These are phyloP conservation scores for Eupithecia centaureata DNA, from an alignment of 2,888 invertebrate species.

Conservation along the genomic window DNA sequence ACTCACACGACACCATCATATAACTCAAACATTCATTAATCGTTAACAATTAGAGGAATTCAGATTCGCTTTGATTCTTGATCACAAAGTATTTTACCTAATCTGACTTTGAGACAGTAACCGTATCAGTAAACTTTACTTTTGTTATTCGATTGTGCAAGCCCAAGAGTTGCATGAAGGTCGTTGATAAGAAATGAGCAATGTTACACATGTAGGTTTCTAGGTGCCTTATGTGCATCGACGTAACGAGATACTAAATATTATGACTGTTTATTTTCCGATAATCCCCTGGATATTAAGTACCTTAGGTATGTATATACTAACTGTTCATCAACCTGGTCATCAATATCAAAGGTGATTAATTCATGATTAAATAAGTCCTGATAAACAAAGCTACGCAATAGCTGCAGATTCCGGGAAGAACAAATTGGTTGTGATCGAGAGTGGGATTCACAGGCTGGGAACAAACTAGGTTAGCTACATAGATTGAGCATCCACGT, in stretches of 20 bases:
- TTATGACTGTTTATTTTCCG: constrained; percentile 3
- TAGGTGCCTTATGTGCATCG: constrained; percentile 57
- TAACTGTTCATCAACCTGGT: neutral
- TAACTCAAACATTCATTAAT: neutral
- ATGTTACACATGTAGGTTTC: constrained; percentile 63
- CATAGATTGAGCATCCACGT: constrained; percentile 26
- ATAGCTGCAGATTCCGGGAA: constrained; percentile 12
- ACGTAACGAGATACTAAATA: constrained; percentile 50
- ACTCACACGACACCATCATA: neutral
- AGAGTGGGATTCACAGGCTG: constrained; percentile 20
- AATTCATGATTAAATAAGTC: neutral
- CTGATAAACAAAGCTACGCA: constrained; percentile 26
- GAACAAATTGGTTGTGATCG: constrained; percentile 17
- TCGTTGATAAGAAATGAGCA: constrained; percentile 79
- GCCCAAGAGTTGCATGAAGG: constrained; percentile 71
- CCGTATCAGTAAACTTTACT: constrained; percentile 48
- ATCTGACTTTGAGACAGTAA: constrained; percentile 34
- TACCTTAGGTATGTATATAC: no score
- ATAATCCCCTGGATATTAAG: no score
- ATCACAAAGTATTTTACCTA: constrained; percentile 13
- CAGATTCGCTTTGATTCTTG: neutral
- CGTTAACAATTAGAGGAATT: neutral
- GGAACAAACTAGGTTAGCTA: neutral
- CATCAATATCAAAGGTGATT: neutral
- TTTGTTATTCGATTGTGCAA: constrained; percentile 63